A percentile compares a stretch with the other conserved stretches of the same genome.
Evolutionary conservation across 2,113 vertebrate genomes (phyloP).

Genomic region (Xiphophorus couchianus): DNA sequence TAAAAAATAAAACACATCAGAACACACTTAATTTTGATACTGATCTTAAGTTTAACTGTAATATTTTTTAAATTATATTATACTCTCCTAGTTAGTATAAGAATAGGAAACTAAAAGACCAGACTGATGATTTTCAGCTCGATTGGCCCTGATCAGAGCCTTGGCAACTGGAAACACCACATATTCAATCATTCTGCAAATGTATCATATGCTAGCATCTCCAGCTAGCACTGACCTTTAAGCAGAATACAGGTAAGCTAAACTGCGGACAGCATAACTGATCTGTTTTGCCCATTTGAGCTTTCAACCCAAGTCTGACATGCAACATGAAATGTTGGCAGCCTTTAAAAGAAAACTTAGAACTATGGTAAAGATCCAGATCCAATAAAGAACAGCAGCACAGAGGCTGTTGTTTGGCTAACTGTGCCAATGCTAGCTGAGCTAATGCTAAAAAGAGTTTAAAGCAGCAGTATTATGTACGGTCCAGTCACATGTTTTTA

Average conservation of each 20-base stretch:
- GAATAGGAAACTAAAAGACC: neutral
- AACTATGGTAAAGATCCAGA: neutral
- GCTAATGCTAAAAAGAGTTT: too few species aligned
- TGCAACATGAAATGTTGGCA: neutral
- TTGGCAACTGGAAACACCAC: neutral
- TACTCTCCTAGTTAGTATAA: neutral
- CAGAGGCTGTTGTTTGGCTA: too few species aligned
- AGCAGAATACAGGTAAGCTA: neutral
- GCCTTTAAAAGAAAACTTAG: neutral
- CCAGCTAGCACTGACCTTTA: too few species aligned
- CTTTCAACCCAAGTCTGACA: neutral
- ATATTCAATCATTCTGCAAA: neutral
- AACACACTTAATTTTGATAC: neutral
- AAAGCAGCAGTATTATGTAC: too few species aligned
- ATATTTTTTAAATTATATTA: neutral
- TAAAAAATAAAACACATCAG: constrained; percentile 51
- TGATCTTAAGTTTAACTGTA: neutral
- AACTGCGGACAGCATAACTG: neutral
- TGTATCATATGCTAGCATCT: too few species aligned
- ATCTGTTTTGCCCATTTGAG: neutral
- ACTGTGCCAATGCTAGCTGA: too few species aligned
- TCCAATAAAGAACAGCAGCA: too few species aligned
- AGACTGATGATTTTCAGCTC: neutral
- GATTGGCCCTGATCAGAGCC: neutral
- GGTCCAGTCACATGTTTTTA: too few species aligned